A percentile compares a stretch with the other conserved stretches of the same genome.
phyloP scores from a whole-genome alignment of 2,113 vertebrate species.

The Merops nubicus region DNA sequence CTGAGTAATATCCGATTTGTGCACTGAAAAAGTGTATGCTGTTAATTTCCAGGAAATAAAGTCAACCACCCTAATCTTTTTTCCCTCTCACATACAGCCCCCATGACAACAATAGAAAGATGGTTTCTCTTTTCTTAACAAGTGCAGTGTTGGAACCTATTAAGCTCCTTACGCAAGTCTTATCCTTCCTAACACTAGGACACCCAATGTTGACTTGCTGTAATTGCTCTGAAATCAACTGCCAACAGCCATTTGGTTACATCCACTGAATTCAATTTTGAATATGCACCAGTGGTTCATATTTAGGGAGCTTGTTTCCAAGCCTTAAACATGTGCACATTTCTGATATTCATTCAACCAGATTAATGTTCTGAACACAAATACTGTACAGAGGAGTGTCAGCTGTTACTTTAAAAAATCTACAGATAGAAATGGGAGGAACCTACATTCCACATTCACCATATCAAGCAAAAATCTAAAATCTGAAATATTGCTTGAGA shows the following conservation, averaged over 20 bases:
- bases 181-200: neutral
- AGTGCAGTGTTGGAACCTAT: neutral
- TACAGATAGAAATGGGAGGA: neutral
- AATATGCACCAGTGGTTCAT: neutral
- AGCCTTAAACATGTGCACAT: neutral
- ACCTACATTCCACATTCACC: neutral
- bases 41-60: constrained; percentile 34
- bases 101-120: neutral
- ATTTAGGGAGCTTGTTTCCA: neutral
- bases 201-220: neutral
- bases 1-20: neutral
- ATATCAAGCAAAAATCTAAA: neutral
- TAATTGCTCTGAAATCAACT: too few species aligned
- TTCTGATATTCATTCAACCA: neutral
- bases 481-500: neutral
- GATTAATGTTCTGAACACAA: neutral
- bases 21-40: neutral
- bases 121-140: neutral
- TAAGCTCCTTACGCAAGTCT: neutral
- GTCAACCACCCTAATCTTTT: neutral
- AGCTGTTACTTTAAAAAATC: neutral
- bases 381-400: neutral
- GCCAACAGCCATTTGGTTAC: neutral
- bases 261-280: neutral
- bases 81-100: neutral